Percentiles rank a stretch among this genome's conserved stretches.
phyloP scores from a whole-genome alignment of 2,888 invertebrate species.

The Chydorus sphaericus region DNA sequence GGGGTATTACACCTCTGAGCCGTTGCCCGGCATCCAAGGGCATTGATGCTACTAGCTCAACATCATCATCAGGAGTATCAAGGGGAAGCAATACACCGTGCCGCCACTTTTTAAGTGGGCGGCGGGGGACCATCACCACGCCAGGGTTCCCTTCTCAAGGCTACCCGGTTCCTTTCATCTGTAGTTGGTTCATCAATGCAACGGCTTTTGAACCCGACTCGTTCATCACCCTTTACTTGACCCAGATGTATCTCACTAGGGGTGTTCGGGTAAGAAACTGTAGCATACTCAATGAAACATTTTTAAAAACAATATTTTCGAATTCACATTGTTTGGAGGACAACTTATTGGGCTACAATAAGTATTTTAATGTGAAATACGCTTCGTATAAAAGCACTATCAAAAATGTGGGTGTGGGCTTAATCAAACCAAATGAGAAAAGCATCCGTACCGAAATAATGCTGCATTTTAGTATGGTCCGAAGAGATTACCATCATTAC shows the following conservation, averaged over 20 bases:
- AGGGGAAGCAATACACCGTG: background rate
- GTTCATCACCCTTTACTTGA: constrained; percentile 70
- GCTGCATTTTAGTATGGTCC: too few relatives aligned
- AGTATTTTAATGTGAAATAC: too few relatives aligned
- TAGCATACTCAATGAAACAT: too few relatives aligned
- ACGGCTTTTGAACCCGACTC: constrained; percentile 40
- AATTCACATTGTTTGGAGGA: too few relatives aligned
- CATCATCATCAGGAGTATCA: background rate
- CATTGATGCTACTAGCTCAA: background rate
- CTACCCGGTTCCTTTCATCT: constrained; percentile 66
- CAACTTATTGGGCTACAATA: too few relatives aligned
- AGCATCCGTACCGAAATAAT: too few relatives aligned
- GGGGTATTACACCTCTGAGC: background rate
- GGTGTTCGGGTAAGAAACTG: too few relatives aligned
- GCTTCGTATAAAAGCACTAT: too few relatives aligned
- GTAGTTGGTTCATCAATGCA: constrained; percentile 79
- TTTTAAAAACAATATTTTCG: too few relatives aligned
- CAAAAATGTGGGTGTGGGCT: too few relatives aligned
- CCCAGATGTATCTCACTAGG: constrained; percentile 69
- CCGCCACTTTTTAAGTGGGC: background rate
- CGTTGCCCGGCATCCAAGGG: background rate
- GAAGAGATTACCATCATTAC: too few relatives aligned
- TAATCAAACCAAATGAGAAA: too few relatives aligned
- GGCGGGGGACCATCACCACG: constrained; percentile 34
- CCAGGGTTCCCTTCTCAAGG: constrained; percentile 62